Evolutionary conservation across 2,888 invertebrate species (phyloP).

Genomic region (Synergus japonicus): DNA sequence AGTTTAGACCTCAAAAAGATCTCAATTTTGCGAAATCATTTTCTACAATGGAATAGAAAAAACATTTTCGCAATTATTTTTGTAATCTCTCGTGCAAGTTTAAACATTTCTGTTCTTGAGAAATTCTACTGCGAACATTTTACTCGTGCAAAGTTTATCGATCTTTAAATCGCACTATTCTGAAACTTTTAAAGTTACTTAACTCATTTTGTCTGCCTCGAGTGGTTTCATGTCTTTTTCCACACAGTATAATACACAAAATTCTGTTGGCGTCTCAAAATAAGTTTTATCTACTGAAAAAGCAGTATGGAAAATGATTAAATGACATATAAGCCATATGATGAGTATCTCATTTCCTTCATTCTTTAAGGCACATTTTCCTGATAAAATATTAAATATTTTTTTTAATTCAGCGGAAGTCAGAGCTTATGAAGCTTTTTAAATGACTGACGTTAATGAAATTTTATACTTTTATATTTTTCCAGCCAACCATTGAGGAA

Average conservation of each 20-base stretch:
- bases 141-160: conserved; percentile 17
- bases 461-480: not conserved
- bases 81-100: not conserved
- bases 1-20: conserved; percentile 1
- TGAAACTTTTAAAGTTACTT: conserved; percentile 18
- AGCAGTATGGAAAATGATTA: not conserved
- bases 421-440: not conserved
- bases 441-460: not conserved
- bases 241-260: not conserved
- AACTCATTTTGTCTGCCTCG: not conserved
- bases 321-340: not conserved
- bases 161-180: conserved; percentile 20
- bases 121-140: conserved; percentile 17
- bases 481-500: not conserved
- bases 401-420: no score
- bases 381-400: no score
- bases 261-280: not conserved
- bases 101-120: not conserved
- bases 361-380: not conserved
- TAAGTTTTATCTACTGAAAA: not conserved
- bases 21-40: not conserved
- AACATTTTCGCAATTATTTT: not conserved
- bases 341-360: not conserved
- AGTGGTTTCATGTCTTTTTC: not conserved
- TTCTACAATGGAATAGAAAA: not conserved